A percentile compares a stretch with the other conserved stretches of the same genome.
phyloP scores from a whole-genome alignment of 1,140 invertebrate genomes.

The Cotesia glomerata region DNA sequence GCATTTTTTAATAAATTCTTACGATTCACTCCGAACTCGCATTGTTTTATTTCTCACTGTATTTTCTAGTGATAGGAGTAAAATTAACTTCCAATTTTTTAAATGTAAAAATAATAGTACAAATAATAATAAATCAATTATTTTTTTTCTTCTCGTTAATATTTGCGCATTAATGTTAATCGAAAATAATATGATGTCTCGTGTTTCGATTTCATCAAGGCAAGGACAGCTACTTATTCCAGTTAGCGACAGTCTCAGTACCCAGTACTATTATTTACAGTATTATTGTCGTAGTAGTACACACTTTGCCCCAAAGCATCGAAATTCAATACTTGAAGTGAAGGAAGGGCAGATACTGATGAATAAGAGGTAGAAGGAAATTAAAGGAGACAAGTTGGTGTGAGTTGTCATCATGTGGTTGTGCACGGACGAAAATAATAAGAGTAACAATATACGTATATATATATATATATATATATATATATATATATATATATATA shows the following conservation, averaged over 20 bases:
- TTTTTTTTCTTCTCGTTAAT: not conserved
- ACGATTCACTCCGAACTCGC: no score
- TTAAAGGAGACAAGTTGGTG: no score
- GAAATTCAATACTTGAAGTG: conserved; percentile 35
- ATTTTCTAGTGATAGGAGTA: no score
- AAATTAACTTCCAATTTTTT: no score
- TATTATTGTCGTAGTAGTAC: not conserved
- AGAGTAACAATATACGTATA: no score
- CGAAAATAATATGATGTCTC: not conserved
- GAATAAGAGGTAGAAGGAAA: conserved; percentile 30
- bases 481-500: no score
- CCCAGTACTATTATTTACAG: conserved; percentile 29
- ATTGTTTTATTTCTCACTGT: no score
- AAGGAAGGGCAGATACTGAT: conserved; percentile 37
- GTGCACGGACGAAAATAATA: no score
- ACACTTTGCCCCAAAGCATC: conserved; percentile 15
- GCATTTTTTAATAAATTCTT: not conserved
- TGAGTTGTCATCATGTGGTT: not conserved
- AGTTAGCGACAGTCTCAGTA: conserved; percentile 25
- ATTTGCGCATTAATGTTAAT: not conserved
- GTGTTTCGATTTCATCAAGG: not conserved
- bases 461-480: no score
- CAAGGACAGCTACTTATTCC: not conserved
- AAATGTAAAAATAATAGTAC: not conserved
- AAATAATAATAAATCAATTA: not conserved